Conservation (phyloP, 92 coral and sea anemone species). For the Heteractis magnifica region DNA sequence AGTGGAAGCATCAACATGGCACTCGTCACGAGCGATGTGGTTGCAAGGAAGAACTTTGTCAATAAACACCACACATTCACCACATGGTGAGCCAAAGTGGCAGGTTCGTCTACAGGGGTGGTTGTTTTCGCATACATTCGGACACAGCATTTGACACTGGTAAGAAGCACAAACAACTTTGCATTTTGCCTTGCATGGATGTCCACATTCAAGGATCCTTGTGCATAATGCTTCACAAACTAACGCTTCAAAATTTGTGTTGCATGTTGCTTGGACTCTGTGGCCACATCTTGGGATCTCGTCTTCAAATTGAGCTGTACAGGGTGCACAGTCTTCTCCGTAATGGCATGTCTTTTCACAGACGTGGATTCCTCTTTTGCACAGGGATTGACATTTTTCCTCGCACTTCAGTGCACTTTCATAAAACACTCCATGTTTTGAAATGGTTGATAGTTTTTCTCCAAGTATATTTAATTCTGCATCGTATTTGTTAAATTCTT, state of each 20-base stretch:
- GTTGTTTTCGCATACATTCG: conserved; percentile 34
- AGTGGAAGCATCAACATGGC: conserved; percentile 31
- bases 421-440: background rate
- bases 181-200: conserved; percentile 43
- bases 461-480: background rate
- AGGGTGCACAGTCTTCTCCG: conserved; percentile 27
- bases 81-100: conserved; percentile 52
- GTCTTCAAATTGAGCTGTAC: background rate
- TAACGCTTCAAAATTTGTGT: background rate
- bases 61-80: conserved; percentile 36
- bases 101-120: conserved; percentile 50
- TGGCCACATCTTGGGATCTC: conserved; percentile 38
- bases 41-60: conserved; percentile 52
- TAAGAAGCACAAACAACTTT: conserved; percentile 32
- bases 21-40: conserved; percentile 37
- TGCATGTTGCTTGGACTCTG: conserved; percentile 24
- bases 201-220: conserved; percentile 40
- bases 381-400: conserved; percentile 29
- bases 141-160: conserved; percentile 28
- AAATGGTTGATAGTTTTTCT: background rate
- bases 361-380: conserved; percentile 26
- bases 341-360: conserved; percentile 46
- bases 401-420: conserved; percentile 17
- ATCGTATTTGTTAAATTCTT: background rate
- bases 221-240: conserved; percentile 36